Conservation (phyloP, 37 sponge, comb jelly and placozoan species). For the Hexactinellida sp. region DNA sequence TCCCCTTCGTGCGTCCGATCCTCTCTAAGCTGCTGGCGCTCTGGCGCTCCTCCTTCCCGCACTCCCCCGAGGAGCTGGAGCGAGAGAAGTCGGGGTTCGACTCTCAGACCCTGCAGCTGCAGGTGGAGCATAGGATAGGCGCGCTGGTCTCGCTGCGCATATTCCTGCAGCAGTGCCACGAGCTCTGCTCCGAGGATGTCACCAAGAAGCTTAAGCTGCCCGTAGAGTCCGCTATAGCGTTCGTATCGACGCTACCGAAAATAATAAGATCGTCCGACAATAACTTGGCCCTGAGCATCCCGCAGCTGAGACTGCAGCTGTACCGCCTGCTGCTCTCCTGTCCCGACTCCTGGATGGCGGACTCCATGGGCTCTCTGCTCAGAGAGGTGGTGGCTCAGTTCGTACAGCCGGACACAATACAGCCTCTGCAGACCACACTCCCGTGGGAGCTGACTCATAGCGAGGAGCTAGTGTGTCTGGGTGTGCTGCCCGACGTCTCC, state of each 20-base stretch:
- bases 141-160: slow-evolving; percentile 28
- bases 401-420: slow-evolving; percentile 52
- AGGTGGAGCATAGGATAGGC: neutral
- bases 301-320: neutral
- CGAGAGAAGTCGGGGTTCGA: slow-evolving; percentile 47
- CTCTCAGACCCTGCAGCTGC: neutral
- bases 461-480: slow-evolving; percentile 76
- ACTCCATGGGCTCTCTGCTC: slow-evolving; percentile 50
- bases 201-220: slow-evolving; percentile 55
- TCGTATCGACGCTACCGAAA: neutral
- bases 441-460: slow-evolving; percentile 76
- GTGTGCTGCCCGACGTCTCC: slow-evolving; percentile 74
- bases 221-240: slow-evolving; percentile 65
- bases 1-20: slow-evolving; percentile 49
- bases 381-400: slow-evolving; percentile 82
- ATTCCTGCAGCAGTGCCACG: slow-evolving; percentile 64
- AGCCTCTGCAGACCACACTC: slow-evolving; percentile 70
- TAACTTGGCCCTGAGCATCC: neutral
- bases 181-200: slow-evolving; percentile 65
- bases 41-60: slow-evolving; percentile 78
- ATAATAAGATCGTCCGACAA: neutral
- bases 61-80: slow-evolving; percentile 70
- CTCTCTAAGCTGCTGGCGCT: slow-evolving; percentile 48
- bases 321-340: neutral
- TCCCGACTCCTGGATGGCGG: slow-evolving; percentile 18